phyloP scores from a whole-genome alignment of 2,113 vertebrate genomes.

The Pygoscelis antarcticus region DNA sequence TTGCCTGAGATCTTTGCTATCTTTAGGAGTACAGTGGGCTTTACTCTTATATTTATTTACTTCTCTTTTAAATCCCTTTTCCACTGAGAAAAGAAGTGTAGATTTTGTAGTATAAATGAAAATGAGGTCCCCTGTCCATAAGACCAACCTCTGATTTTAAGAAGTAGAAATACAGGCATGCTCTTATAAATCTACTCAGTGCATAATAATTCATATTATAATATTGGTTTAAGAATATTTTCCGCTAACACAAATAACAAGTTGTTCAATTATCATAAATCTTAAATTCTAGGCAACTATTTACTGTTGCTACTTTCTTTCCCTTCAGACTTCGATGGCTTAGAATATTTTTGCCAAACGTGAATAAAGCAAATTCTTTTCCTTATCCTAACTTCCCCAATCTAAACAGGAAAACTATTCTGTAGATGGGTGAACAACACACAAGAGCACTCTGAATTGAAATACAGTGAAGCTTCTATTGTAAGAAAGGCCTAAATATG shows the following conservation, averaged over 20 bases:
- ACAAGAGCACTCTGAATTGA: not conserved
- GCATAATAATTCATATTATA: not conserved
- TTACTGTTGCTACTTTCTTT: not conserved
- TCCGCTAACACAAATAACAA: not conserved
- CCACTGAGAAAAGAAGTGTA: not conserved
- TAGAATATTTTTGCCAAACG: not conserved
- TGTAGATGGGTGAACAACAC: slow-evolving; percentile 1
- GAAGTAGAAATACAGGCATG: not conserved
- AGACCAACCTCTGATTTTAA: not conserved
- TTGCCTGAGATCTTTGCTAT: not conserved
- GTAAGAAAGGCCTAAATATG: slow-evolving; percentile 20
- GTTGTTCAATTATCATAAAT: not conserved
- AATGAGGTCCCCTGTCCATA: not conserved
- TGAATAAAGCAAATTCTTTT: slow-evolving; percentile 18
- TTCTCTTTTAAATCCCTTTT: slow-evolving; percentile 4
- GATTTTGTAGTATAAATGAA: not conserved
- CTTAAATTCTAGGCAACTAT: not conserved
- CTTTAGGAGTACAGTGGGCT: not conserved
- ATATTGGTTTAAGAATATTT: not conserved
- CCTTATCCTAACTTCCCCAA: not conserved
- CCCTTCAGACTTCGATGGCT: not conserved
- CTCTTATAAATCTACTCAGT: not conserved
- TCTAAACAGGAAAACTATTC: not conserved
- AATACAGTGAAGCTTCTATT: slow-evolving; percentile 28
- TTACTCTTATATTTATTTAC: not conserved